Conservation (phyloP, 1,140 invertebrate species). For the Brachionus calyciflorus region DNA sequence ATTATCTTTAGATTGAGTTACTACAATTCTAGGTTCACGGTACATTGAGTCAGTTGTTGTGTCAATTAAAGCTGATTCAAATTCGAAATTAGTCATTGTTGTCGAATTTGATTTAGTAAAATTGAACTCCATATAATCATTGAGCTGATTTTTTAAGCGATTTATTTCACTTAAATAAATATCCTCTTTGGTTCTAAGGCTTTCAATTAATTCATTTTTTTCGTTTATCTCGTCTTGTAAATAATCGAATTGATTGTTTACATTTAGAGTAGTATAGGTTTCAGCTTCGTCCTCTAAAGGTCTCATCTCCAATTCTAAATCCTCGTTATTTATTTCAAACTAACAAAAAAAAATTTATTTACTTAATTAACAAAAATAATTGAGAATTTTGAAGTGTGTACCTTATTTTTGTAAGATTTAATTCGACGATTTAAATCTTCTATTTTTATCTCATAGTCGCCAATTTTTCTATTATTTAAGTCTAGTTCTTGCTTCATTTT, state of each 20-base stretch:
- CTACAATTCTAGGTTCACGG: conserved; percentile 13
- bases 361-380: background rate
- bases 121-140: background rate
- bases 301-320: conserved; percentile 16
- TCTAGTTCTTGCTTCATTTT: conserved; percentile 31
- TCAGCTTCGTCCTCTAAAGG: conserved; percentile 25
- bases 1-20: background rate
- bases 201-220: conserved; percentile 13
- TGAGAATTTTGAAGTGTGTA: background rate
- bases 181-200: background rate
- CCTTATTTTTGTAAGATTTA: background rate
- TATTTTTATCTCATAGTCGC: conserved; percentile 3
- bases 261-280: background rate
- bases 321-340: background rate
- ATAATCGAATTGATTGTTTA: conserved; percentile 36
- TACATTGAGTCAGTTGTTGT: background rate
- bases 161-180: conserved; percentile 6
- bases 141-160: conserved; percentile 25
- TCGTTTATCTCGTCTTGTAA: conserved; percentile 16
- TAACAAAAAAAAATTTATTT: background rate
- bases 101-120: background rate
- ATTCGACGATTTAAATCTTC: background rate
- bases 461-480: conserved; percentile 11
- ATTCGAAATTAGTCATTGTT: background rate
- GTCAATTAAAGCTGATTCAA: background rate